These are phyloP conservation scores for Drosophila kuntzei DNA, from an alignment of 2,888 invertebrate species.

Conservation along the genomic window DNA sequence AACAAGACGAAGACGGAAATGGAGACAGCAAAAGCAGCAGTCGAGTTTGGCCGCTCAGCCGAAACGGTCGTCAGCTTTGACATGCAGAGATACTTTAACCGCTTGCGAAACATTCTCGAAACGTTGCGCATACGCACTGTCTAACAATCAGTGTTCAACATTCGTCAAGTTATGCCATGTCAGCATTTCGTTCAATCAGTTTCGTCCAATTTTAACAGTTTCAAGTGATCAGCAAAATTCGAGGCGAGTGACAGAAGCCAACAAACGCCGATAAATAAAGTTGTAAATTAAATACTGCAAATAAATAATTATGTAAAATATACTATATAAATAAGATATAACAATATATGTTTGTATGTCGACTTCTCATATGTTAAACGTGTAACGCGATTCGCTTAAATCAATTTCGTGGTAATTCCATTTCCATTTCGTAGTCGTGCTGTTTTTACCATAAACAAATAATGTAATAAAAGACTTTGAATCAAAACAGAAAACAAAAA, in stretches of 20 bases:
- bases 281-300: conserved; percentile 24
- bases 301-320: conserved; percentile 1
- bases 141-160: conserved; percentile 37
- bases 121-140: conserved; percentile 73
- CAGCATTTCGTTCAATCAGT: conserved; percentile 24
- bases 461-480: conserved; percentile 30
- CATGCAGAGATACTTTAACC: not conserved
- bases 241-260: conserved; percentile 22
- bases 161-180: conserved; percentile 43
- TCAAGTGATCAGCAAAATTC: conserved; percentile 44
- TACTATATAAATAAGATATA: conserved; percentile 4
- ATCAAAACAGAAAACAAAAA: conserved; percentile 26
- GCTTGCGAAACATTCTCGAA: conserved; percentile 13
- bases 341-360: conserved; percentile 5
- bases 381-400: conserved; percentile 50
- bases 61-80: conserved; percentile 59
- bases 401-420: conserved; percentile 51
- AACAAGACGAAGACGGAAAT: conserved; percentile 1
- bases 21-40: conserved; percentile 37
- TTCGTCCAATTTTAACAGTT: conserved; percentile 15
- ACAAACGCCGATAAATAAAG: conserved; percentile 19
- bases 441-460: conserved; percentile 34
- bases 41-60: conserved; percentile 64
- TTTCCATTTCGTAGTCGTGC: conserved; percentile 25
- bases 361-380: conserved; percentile 43